Percentiles rank a stretch among this genome's conserved stretches.
phyloP scores from a whole-genome alignment of 2,797 vertebrate species.

The Tapirus indicus region DNA sequence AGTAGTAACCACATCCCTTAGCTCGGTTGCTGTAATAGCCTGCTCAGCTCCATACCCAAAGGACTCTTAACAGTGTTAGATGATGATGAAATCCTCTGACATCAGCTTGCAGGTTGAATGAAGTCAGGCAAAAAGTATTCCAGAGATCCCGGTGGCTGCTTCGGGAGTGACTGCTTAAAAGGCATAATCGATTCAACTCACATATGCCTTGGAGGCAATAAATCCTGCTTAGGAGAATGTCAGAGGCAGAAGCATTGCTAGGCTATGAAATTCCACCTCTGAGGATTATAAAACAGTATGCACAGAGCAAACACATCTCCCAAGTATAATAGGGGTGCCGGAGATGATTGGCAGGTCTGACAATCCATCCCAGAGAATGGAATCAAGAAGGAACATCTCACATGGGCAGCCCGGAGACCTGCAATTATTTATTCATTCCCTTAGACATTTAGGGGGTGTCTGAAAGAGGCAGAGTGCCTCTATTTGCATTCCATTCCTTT shows the following conservation, averaged over 20 bases:
- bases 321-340: constrained; percentile 75
- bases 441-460: neutral
- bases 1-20: neutral
- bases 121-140: constrained; percentile 64
- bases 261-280: constrained; percentile 85
- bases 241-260: constrained; percentile 78
- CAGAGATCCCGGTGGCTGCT: constrained; percentile 55
- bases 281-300: constrained; percentile 85
- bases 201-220: constrained; percentile 85
- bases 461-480: neutral
- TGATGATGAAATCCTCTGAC: constrained; percentile 67
- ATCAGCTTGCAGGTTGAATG: constrained; percentile 64
- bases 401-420: neutral
- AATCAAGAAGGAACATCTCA: neutral
- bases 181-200: constrained; percentile 83
- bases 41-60: neutral
- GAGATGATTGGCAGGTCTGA: constrained; percentile 84
- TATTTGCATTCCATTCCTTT: neutral
- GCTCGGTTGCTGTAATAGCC: neutral
- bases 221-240: constrained; percentile 87
- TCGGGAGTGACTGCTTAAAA: constrained; percentile 69
- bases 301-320: constrained; percentile 82
- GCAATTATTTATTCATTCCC: constrained; percentile 38
- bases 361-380: constrained; percentile 47
- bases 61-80: neutral